These are phyloP conservation scores for Saccostrea glomerata DNA, from an alignment of 1,140 invertebrate species.

Conservation along the genomic window DNA sequence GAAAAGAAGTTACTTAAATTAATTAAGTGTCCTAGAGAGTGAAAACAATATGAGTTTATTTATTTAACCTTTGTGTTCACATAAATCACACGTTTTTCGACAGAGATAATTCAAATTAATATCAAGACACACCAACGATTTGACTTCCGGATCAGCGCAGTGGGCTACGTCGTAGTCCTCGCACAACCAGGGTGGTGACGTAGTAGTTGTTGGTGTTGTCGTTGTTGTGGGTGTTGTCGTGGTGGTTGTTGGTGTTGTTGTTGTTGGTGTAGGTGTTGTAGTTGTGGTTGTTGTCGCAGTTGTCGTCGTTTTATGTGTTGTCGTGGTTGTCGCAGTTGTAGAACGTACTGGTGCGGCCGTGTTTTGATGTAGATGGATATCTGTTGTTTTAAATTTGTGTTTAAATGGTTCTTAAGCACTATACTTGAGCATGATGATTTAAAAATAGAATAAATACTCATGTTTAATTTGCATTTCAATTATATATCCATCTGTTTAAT, in stretches of 20 bases:
- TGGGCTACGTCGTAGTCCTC: slow-evolving; percentile 9
- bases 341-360: too few relatives aligned
- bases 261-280: not conserved
- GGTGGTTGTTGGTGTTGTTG: not conserved
- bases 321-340: not conserved
- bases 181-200: not conserved
- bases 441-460: too few relatives aligned
- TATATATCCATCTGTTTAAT: too few relatives aligned
- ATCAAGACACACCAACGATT: not conserved
- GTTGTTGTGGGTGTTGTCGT: not conserved
- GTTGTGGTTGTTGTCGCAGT: not conserved
- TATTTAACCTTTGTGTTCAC: not conserved
- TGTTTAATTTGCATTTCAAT: too few relatives aligned
- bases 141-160: slow-evolving; percentile 9
- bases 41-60: too few relatives aligned
- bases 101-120: not conserved
- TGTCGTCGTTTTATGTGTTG: too few relatives aligned
- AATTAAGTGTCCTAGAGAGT: too few relatives aligned
- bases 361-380: not conserved
- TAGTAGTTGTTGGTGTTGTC: not conserved
- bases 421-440: too few relatives aligned
- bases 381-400: not conserved
- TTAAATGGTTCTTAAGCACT: not conserved
- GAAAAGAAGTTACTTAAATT: too few relatives aligned
- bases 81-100: not conserved